These are phyloP conservation scores for Seriola quinqueradiata DNA, from an alignment of 2,113 vertebrate genomes.

Conservation along the genomic window DNA sequence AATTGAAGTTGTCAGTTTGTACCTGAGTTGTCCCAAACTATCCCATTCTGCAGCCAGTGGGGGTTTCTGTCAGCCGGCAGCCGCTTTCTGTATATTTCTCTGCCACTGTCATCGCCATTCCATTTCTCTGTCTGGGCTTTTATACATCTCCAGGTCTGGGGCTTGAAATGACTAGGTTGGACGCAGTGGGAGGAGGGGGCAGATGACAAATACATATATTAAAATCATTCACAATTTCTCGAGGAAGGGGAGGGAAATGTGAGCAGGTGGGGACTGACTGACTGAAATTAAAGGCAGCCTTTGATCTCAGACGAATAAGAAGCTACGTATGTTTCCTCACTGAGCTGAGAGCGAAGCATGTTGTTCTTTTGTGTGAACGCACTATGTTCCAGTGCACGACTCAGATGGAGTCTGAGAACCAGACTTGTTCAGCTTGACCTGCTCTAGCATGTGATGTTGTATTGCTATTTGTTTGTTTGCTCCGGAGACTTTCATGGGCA, in stretches of 20 bases:
- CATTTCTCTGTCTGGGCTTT: slow-evolving; percentile 64
- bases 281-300: slow-evolving; percentile 58
- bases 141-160: slow-evolving; percentile 42
- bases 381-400: slow-evolving; percentile 22
- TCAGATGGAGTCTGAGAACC: slow-evolving; percentile 8
- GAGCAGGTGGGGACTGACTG: slow-evolving; percentile 14
- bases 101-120: slow-evolving; percentile 46
- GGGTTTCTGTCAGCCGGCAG: slow-evolving; percentile 70
- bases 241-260: background rate
- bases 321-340: slow-evolving; percentile 19
- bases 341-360: slow-evolving; percentile 23
- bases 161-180: slow-evolving; percentile 50
- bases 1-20: slow-evolving; percentile 71
- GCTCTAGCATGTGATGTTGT: slow-evolving; percentile 19
- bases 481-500: slow-evolving; percentile 50
- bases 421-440: slow-evolving; percentile 54
- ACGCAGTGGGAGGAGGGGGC: slow-evolving; percentile 39
- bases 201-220: slow-evolving; percentile 60
- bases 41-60: slow-evolving; percentile 72
- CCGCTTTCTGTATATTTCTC: slow-evolving; percentile 23
- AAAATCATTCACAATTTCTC: slow-evolving; percentile 62
- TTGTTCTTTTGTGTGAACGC: slow-evolving; percentile 56
- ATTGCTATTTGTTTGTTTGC: slow-evolving; percentile 54
- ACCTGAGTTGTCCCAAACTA: slow-evolving; percentile 73
- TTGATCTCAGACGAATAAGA: slow-evolving; percentile 52